Evolutionary conservation across 92 coral and sea anemone species (phyloP), one percentile per base, ranked within the genome.

Genomic region (Virgularia gustaviana): DNA sequence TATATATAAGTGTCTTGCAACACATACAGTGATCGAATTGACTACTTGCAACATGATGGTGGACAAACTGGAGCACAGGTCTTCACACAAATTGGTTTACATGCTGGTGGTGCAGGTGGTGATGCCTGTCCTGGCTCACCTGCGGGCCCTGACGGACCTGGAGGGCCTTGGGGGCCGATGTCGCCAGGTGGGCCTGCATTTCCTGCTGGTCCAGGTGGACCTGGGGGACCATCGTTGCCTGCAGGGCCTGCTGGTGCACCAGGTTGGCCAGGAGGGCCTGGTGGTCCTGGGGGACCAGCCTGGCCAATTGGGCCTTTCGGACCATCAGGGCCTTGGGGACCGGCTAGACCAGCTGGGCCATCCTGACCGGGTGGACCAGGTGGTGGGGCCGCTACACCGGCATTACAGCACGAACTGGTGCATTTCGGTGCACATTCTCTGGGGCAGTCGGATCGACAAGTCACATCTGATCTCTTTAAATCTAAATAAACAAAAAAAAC

Each of bases 231-330:
- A 2, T 81, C 85, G 80, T 95, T 78, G 11, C 98, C 98, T 15
- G 98, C 86, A 22, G 98, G 96, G 33, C 98, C 98, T 9, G 98
- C 98, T 6, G 98, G 96, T 28, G 81, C 37, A 34, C 98, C 98
- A 23, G 98, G 98, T 41, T 84, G 88, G 12, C 98, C 98, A 31
- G 96, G 90, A 63, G 90, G 83, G 8, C 98, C 98, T 13, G 96
- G 92, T 9, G 92, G 96, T 56, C 98, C 98, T 34, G 94, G 94
- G 9, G 84, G 87, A 15, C 98, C 98, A 11, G 98, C 90, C 30
- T 89, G 96, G 60, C 98, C 98, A 43, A 91, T 90, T 51, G 98
- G 98, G 41, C 98, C 98, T 61, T 92, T 92, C 0, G 98, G 98
- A 61, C 98, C 98, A 42, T 92, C 89, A 0, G 98, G 98, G 45